Conservation (phyloP, 2,888 invertebrate genomes). For the Volucella zonaria region DNA sequence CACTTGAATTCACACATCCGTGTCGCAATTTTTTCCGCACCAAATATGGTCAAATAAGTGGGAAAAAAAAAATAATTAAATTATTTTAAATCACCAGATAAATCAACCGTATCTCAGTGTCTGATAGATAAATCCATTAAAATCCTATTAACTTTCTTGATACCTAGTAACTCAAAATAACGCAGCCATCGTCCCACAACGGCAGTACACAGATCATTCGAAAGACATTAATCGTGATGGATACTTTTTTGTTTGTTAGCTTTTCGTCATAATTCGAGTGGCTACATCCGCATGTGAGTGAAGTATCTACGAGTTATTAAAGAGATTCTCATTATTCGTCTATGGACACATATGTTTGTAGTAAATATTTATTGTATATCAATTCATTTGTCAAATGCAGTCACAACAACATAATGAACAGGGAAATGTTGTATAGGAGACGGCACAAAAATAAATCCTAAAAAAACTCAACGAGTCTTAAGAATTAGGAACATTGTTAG, state of each 20-base stretch:
- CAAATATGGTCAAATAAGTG: not conserved
- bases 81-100: constrained; percentile 39
- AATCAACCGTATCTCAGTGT: constrained; percentile 40
- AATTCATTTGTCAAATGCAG: constrained; percentile 50
- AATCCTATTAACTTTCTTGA: constrained; percentile 9
- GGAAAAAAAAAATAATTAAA: constrained; percentile 16
- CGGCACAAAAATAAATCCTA: not conserved
- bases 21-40: constrained; percentile 48
- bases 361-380: constrained; percentile 30
- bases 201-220: constrained; percentile 31
- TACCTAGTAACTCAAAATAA: not conserved
- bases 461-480: not conserved
- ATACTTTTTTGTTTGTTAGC: constrained; percentile 1
- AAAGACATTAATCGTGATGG: constrained; percentile 51
- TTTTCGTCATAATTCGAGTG: constrained; percentile 48
- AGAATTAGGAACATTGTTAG: constrained; percentile 12
- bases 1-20: constrained; percentile 51
- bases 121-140: constrained; percentile 21
- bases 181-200: constrained; percentile 36
- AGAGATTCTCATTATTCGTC: constrained; percentile 2
- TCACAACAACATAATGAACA: constrained; percentile 14
- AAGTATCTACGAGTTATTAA: constrained; percentile 7
- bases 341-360: not conserved
- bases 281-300: constrained; percentile 44
- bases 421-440: too few species aligned